Base-by-base conservation (phyloP, 2,888 invertebrate species). In the Poecilobothrus nobilitatus region DNA sequence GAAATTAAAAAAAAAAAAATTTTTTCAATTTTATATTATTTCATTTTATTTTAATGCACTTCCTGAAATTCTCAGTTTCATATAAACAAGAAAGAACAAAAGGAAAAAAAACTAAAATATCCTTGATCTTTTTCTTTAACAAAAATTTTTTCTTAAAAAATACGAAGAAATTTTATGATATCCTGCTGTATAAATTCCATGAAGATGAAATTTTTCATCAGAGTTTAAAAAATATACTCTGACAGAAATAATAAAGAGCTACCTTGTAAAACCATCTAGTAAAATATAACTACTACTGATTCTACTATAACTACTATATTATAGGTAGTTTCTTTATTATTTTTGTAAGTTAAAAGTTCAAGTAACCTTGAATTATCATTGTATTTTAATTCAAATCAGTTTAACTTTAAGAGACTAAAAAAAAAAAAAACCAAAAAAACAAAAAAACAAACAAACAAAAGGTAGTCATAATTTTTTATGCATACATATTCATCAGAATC, bases 121-220 rank as follows among this genome's bases (percentile, higher is more conserved):
- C 53, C 53, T 53, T 53, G 53, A 53, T 12, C 9, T 53, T 18
- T 53, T 12, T 37, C 37, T 37, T 8, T 2, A 53, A 53, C 5
- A 53, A 53, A 53, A 18, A 12, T 37, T 37, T 53, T 18, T 18
- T 53, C 1, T 53, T 6, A n/a, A 18, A 18, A 37, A 12, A 37
- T n/a, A 53, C 18, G 53, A 53, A 53, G 15, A 53, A 53, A 53
- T 18, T 18, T 53, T 53, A 15, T n/a, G 15, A 53, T 53, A 53
- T 53, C 53, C 53, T 53, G 53, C 53, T 53, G 53, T n/a, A 53
- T 37, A 12, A 37, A 37, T 53, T 53, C 53, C 53, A 53, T n/a
- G 53, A 53, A 53, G 53, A 6, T 53, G 53, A n/a, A 18, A 2
- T 2, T 53, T 44, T 34, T 8, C 12, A 5, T 27, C 27, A 27